Conservation (phyloP, 2,888 invertebrate species). For the Apoda limacodes region DNA sequence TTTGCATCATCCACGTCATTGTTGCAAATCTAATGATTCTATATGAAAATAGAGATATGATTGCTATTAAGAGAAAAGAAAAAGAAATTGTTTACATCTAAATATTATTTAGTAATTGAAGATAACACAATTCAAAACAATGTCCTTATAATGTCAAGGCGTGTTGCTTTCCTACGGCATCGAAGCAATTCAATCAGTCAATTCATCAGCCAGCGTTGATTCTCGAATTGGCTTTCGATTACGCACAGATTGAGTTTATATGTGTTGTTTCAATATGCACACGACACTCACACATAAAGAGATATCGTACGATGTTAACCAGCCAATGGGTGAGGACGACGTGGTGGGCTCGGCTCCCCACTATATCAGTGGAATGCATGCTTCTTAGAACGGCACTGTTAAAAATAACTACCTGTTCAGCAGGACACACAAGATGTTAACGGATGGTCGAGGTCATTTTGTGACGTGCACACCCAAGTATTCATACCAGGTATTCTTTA, state of each 20-base stretch:
- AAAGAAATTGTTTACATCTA: too few relatives aligned
- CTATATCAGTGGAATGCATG: slow-evolving; percentile 52
- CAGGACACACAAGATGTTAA: slow-evolving; percentile 33
- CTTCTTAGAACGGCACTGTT: slow-evolving; percentile 57
- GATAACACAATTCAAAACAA: too few relatives aligned
- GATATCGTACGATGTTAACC: slow-evolving; percentile 57
- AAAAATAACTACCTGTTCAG: slow-evolving; percentile 64
- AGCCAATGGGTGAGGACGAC: slow-evolving; percentile 45
- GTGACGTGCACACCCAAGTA: too few relatives aligned
- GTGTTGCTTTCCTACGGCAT: slow-evolving; percentile 52
- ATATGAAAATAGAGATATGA: too few relatives aligned
- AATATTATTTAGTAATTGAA: too few relatives aligned
- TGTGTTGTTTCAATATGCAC: slow-evolving; percentile 33
- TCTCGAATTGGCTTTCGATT: slow-evolving; percentile 54
- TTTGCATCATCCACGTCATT: too few relatives aligned
- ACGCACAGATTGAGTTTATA: slow-evolving; percentile 39
- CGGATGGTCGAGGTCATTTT: slow-evolving; percentile 45
- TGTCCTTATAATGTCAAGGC: slow-evolving; percentile 50
- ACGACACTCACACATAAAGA: slow-evolving; percentile 41
- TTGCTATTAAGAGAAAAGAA: too few relatives aligned
- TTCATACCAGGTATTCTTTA: too few relatives aligned
- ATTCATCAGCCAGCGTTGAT: slow-evolving; percentile 36
- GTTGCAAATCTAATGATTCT: too few relatives aligned
- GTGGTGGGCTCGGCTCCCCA: slow-evolving; percentile 67
- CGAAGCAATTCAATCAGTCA: slow-evolving; percentile 50